A percentile compares a stretch with the other conserved stretches of the same genome.
Conservation (phyloP, 2,113 vertebrate genomes). For the Osmerus mordax region DNA sequence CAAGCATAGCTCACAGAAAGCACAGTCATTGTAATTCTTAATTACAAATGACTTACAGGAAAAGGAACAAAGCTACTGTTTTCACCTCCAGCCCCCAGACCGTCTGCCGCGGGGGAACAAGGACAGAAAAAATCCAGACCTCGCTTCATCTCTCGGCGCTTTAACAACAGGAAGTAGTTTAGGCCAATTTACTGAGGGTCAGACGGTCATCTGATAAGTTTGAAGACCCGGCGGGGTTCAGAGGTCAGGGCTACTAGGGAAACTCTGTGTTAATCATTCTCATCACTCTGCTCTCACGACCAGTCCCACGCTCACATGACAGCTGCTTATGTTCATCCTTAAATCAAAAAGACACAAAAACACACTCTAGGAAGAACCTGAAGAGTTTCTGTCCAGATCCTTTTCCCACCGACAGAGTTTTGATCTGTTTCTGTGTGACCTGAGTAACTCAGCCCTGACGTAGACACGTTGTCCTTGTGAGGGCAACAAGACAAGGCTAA, state of each 20-base stretch:
- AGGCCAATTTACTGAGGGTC: slow-evolving; percentile 83
- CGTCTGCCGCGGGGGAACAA: not conserved
- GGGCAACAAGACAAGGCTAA: too few relatives aligned
- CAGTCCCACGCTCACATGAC: too few relatives aligned
- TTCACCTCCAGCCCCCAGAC: slow-evolving; percentile 22
- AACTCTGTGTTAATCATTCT: slow-evolving; percentile 60
- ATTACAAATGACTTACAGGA: slow-evolving; percentile 15
- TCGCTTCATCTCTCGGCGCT: slow-evolving; percentile 71
- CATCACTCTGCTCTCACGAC: slow-evolving; percentile 40
- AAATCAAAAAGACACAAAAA: too few relatives aligned
- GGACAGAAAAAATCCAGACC: slow-evolving; percentile 61
- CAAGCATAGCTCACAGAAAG: not conserved
- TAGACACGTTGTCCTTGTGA: too few relatives aligned
- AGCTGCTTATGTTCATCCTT: too few relatives aligned
- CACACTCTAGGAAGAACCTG: too few relatives aligned
- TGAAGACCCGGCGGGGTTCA: slow-evolving; percentile 66
- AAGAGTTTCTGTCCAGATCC: too few relatives aligned
- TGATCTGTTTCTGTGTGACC: too few relatives aligned
- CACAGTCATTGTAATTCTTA: slow-evolving; percentile 1
- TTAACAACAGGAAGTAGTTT: slow-evolving; percentile 85
- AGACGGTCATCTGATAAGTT: slow-evolving; percentile 83
- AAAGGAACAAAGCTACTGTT: slow-evolving; percentile 18
- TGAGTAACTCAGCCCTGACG: too few relatives aligned
- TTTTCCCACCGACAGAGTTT: too few relatives aligned
- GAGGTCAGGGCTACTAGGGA: slow-evolving; percentile 76